phyloP scores from a whole-genome alignment of 1,140 invertebrate genomes.

The Eumaeus atala region DNA sequence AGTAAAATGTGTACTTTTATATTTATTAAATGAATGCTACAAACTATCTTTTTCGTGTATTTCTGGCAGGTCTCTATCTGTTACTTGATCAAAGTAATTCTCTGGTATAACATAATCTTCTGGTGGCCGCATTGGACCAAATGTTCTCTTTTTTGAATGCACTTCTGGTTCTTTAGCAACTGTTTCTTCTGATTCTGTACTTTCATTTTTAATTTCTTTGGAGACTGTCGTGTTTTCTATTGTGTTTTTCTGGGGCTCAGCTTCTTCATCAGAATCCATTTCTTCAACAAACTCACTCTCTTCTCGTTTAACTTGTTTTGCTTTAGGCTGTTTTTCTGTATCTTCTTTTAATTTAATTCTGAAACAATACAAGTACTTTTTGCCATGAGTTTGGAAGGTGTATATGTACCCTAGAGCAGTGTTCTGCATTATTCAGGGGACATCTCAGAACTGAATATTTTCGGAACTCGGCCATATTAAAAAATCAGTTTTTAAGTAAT shows the following conservation, averaged over 20 bases:
- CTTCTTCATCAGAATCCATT: constrained; percentile 64
- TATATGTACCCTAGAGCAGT: too few species aligned
- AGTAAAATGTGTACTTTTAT: too few species aligned
- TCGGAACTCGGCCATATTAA: too few species aligned
- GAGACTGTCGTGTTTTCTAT: background rate
- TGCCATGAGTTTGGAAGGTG: background rate
- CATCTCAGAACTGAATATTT: too few species aligned
- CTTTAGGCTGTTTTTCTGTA: constrained; percentile 38
- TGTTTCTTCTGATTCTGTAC: constrained; percentile 18
- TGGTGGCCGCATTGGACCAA: constrained; percentile 67
- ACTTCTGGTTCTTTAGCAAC: constrained; percentile 19
- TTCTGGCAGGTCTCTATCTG: constrained; percentile 63
- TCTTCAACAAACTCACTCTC: constrained; percentile 64
- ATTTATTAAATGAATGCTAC: constrained; percentile 13
- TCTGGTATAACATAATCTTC: constrained; percentile 65
- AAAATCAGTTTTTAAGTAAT: too few species aligned
- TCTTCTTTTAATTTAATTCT: constrained; percentile 58
- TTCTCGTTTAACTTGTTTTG: constrained; percentile 36
- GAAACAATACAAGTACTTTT: constrained; percentile 15
- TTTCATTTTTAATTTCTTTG: constrained; percentile 15
- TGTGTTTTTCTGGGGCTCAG: constrained; percentile 19
- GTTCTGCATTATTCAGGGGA: too few species aligned
- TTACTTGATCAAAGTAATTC: constrained; percentile 60
- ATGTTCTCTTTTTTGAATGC: constrained; percentile 36
- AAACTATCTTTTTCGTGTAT: constrained; percentile 49